phyloP scores from a whole-genome alignment of 2,888 invertebrate genomes.

The Caenorhabditis macrosperma region DNA sequence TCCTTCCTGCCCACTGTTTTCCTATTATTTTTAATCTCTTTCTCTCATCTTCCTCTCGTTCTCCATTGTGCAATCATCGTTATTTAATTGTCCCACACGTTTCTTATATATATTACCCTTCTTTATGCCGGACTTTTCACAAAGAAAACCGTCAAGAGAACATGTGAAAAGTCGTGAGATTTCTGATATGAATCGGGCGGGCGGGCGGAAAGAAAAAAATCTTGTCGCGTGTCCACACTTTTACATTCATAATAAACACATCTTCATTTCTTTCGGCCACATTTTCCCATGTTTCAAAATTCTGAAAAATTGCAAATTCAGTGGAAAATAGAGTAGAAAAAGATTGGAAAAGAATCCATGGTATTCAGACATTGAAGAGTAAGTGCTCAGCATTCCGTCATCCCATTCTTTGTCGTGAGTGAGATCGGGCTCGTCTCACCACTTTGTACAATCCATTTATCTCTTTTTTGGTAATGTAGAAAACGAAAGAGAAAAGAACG shows the following conservation, averaged over 20 bases:
- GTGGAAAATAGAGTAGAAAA: background rate
- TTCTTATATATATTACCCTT: too few relatives aligned
- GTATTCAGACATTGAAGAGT: slow-evolving; percentile 13
- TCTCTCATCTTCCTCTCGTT: background rate
- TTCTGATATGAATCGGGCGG: background rate
- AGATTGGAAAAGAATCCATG: background rate
- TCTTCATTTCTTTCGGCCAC: slow-evolving; percentile 2
- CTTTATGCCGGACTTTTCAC: background rate
- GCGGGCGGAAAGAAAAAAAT: background rate
- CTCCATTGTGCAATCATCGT: background rate
- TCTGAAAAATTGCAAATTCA: background rate
- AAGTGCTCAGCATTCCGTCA: background rate
- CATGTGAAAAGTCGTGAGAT: background rate
- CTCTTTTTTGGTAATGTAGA: slow-evolving; percentile 14
- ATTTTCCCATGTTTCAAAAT: slow-evolving; percentile 46
- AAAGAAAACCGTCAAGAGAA: background rate
- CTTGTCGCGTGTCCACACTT: slow-evolving; percentile 26
- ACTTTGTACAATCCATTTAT: slow-evolving; percentile 50
- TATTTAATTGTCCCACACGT: too few relatives aligned
- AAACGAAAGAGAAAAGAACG: slow-evolving; percentile 32
- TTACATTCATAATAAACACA: slow-evolving; percentile 38
- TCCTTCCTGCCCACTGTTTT: slow-evolving; percentile 5
- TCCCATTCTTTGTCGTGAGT: background rate
- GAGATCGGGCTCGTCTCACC: slow-evolving; percentile 36
- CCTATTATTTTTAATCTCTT: slow-evolving; percentile 10